These are phyloP conservation scores for Stenoptilia bipunctidactyla DNA, from an alignment of 2,888 invertebrate species.

Conservation along the genomic window DNA sequence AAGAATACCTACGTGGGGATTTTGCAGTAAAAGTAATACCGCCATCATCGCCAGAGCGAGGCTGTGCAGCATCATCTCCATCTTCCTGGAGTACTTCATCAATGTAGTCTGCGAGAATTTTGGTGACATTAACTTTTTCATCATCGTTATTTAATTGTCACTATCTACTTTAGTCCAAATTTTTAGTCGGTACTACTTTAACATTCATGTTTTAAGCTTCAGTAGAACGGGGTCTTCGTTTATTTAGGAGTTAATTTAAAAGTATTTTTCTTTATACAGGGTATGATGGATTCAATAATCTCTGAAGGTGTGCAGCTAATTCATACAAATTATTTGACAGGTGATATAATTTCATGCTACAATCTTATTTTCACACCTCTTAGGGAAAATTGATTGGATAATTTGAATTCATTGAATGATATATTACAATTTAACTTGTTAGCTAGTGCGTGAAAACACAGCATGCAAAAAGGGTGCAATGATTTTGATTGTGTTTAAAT, in stretches of 20 bases:
- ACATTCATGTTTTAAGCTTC: constrained; percentile 1
- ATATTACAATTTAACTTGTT: no score
- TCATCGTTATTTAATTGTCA: not conserved
- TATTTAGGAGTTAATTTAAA: constrained; percentile 1
- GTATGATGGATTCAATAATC: not conserved
- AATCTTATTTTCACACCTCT: no score
- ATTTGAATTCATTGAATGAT: no score
- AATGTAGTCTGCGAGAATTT: constrained; percentile 78
- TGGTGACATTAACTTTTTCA: not conserved
- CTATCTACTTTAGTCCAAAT: not conserved
- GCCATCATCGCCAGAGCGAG: constrained; percentile 79
- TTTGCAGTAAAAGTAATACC: constrained; percentile 92
- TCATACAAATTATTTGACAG: no score
- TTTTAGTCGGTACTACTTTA: not conserved
- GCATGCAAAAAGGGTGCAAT: no score
- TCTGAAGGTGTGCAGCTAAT: no score
- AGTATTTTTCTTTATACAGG: constrained; percentile 2
- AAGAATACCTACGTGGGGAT: constrained; percentile 82
- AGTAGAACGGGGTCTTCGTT: constrained; percentile 3
- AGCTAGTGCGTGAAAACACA: no score
- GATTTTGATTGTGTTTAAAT: no score
- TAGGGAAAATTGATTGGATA: no score
- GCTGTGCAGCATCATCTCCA: constrained; percentile 56
- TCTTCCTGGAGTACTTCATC: constrained; percentile 83
- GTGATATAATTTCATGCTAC: no score